Conservation (phyloP, 2,113 vertebrate genomes). For the Coptodon rendalli region DNA sequence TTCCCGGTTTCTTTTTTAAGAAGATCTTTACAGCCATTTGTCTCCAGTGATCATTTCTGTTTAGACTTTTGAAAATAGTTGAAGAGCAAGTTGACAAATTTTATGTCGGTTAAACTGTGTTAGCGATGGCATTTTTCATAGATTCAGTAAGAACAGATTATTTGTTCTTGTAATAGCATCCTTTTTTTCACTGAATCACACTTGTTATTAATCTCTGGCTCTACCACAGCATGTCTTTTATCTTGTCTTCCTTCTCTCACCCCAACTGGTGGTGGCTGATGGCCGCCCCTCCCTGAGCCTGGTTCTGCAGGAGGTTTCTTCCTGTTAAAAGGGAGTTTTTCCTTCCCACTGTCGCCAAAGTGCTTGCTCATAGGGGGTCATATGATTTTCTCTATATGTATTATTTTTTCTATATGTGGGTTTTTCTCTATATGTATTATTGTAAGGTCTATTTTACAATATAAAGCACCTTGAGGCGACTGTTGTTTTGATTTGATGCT, state of each 20-base stretch:
- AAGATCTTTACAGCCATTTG: not conserved
- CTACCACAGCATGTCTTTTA: not conserved
- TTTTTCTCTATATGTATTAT: not conserved
- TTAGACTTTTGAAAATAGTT: not conserved
- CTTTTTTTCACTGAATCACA: not conserved
- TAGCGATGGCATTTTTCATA: not conserved
- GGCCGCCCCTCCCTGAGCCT: not conserved
- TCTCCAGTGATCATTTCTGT: not conserved
- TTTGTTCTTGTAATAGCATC: not conserved
- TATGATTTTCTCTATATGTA: not conserved
- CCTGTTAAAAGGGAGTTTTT: not conserved
- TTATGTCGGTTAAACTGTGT: not conserved
- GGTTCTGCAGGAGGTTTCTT: not conserved
- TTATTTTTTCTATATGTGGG: not conserved
- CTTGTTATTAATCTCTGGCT: not conserved
- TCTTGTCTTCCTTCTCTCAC: not conserved
- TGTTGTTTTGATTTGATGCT: not conserved
- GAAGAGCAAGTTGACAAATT: not conserved
- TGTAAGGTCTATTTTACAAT: not conserved
- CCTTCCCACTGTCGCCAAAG: not conserved
- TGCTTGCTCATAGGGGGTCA: not conserved
- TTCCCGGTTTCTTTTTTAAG: not conserved
- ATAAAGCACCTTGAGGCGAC: not conserved
- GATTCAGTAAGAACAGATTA: not conserved
- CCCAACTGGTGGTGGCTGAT: not conserved